Percentiles rank a stretch among this genome's conserved stretches.
phyloP scores from a whole-genome alignment of 2,888 invertebrate genomes.

The Lepetodrilus schrolli region DNA sequence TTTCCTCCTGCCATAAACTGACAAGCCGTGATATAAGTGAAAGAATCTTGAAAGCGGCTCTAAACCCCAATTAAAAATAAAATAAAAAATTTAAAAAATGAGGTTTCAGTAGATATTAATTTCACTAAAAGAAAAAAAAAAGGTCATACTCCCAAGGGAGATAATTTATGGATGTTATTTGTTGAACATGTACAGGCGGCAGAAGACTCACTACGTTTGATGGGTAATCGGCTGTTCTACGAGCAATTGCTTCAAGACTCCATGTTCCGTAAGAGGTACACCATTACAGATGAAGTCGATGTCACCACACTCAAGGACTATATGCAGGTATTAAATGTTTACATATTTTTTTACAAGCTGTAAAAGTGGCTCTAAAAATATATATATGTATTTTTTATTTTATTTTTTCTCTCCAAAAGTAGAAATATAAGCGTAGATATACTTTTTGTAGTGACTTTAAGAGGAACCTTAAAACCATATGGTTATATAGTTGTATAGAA shows the following conservation, averaged over 20 bases:
- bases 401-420: no score
- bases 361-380: not conserved
- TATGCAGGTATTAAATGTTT: conserved; percentile 69
- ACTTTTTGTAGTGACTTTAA: no score
- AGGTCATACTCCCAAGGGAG: no score
- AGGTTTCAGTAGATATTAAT: not conserved
- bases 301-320: conserved; percentile 75
- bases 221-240: conserved; percentile 73
- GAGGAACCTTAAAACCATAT: no score
- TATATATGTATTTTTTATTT: not conserved
- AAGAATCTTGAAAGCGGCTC: no score
- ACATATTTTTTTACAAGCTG: not conserved
- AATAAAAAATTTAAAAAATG: not conserved
- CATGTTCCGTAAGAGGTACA: conserved; percentile 64
- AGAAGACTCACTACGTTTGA: conserved; percentile 70
- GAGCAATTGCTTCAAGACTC: conserved; percentile 72
- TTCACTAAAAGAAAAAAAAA: no score
- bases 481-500: no score
- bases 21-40: no score
- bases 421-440: no score
- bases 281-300: conserved; percentile 71
- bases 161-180: no score
- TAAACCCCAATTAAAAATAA: not conserved
- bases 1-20: no score
- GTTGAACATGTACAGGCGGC: conserved; percentile 63